These are phyloP conservation scores for Lithophane socia DNA, from an alignment of 2,888 invertebrate genomes.

Conservation along the genomic window DNA sequence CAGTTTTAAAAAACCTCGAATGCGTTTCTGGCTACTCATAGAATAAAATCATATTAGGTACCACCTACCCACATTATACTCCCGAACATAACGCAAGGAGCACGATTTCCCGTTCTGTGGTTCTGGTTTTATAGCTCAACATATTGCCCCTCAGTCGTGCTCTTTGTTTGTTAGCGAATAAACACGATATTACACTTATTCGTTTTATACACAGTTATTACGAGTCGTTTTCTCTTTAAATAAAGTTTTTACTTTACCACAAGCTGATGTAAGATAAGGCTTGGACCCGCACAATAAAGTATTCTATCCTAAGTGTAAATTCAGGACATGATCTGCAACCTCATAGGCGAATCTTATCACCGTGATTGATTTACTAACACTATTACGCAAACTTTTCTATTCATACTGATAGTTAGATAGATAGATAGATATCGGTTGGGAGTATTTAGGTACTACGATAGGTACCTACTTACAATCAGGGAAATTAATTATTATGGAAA, in stretches of 20 bases:
- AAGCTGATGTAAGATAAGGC: background rate
- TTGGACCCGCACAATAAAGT: background rate
- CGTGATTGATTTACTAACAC: background rate
- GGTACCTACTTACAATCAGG: background rate
- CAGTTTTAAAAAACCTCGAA: conserved; percentile 7
- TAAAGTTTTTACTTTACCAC: background rate
- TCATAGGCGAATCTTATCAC: background rate
- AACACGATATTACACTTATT: conserved; percentile 6
- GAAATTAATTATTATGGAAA: background rate
- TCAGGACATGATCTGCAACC: background rate
- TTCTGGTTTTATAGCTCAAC: conserved; percentile 1
- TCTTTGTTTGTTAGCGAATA: background rate
- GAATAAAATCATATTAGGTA: conserved; percentile 7
- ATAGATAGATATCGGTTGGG: background rate
- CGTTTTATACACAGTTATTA: conserved; percentile 7
- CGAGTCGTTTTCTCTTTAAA: background rate
- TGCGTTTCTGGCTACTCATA: conserved; percentile 6
- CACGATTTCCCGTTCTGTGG: background rate
- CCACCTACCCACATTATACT: background rate
- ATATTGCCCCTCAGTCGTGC: background rate
- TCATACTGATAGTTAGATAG: background rate
- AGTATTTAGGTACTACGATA: background rate
- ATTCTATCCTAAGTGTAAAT: background rate
- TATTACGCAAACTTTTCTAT: background rate
- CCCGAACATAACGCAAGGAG: background rate